These are phyloP conservation scores for Helicoverpa assulta DNA, from an alignment of 2,888 invertebrate genomes.

Conservation along the genomic window DNA sequence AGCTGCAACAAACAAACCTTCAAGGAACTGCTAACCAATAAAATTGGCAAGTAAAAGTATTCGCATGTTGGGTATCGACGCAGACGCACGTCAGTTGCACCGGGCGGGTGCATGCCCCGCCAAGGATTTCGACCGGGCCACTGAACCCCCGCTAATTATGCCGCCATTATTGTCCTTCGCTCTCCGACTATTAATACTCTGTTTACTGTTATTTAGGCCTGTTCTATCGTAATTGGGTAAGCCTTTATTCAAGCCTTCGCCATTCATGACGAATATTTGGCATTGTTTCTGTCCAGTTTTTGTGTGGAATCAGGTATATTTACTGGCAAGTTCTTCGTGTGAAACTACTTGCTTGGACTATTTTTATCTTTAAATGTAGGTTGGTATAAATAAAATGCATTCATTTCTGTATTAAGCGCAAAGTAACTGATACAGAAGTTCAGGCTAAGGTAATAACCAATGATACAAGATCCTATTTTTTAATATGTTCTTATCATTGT, in stretches of 20 bases:
- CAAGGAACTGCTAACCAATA: neutral
- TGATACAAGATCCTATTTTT: too few relatives aligned
- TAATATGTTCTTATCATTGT: too few relatives aligned
- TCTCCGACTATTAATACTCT: slow-evolving; percentile 53
- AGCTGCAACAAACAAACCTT: neutral
- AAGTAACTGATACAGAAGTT: too few relatives aligned
- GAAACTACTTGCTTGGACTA: neutral
- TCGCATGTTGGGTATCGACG: slow-evolving; percentile 28
- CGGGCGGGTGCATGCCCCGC: slow-evolving; percentile 28
- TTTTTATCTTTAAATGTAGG: neutral
- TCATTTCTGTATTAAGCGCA: too few relatives aligned
- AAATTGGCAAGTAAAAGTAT: slow-evolving; percentile 46
- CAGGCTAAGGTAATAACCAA: too few relatives aligned
- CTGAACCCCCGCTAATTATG: slow-evolving; percentile 56
- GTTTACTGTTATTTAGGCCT: slow-evolving; percentile 58
- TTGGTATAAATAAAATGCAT: too few relatives aligned
- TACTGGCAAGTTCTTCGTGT: slow-evolving; percentile 3
- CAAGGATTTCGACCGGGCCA: slow-evolving; percentile 48
- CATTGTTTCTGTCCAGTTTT: slow-evolving; percentile 36
- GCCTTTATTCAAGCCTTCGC: slow-evolving; percentile 47
- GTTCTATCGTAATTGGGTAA: slow-evolving; percentile 56
- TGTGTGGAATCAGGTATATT: slow-evolving; percentile 10
- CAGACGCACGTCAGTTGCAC: slow-evolving; percentile 32
- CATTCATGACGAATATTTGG: slow-evolving; percentile 50
- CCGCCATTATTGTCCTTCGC: slow-evolving; percentile 47